Base-by-base conservation (phyloP, 2,888 invertebrate genomes). In the Mythimna pallens region DNA sequence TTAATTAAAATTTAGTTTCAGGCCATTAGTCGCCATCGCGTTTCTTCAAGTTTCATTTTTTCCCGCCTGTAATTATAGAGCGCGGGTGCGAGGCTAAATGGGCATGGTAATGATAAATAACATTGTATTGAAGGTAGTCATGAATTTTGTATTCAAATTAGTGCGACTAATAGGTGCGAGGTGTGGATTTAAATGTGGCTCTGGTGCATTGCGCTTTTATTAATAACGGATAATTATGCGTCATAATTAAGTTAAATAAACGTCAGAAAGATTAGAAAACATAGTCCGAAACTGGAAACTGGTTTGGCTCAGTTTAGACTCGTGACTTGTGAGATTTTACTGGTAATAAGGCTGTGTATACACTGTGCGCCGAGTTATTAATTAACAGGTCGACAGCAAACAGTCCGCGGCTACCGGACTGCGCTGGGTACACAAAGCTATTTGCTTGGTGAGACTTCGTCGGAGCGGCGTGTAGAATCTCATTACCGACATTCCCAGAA, bases 1-100 rank as follows among this genome's bases (percentile, higher is more conserved):
- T 95, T 96, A 96, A 96, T 96, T 96, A 96, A 96, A 96, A 96
- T 96, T 96, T 96, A 96, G 96, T 95, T 96, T 95, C 95, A 95
- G 95, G 88, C 95, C 96, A 95, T 96, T 96, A 95, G 95, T 94
- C 89, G 92, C 92, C 93, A 92, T 95, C 94, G 95, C 94, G 95
- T 96, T 96, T 94, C 95, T 95, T 95, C 90, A 92, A 94, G 93
- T 95, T 95, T 90, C 92, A 92, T 95, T 95, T 95, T 95, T 95
- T 93, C 91, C 91, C 87, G 87, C 77, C 87, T 92, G 93, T 96
- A 96, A 96, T 96, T 96, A 96, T 91, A 94, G 92, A 92, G 92
- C 86, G 88, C 90, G 91, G 94, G 95, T 91, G 95, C 92, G 92
- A 92, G 93, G 93, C 91, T 95, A 96, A 96, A 96, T 95, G 95